Evolutionary conservation across 2,113 vertebrate species (phyloP).

Genomic region (Odocoileus virginianus): DNA sequence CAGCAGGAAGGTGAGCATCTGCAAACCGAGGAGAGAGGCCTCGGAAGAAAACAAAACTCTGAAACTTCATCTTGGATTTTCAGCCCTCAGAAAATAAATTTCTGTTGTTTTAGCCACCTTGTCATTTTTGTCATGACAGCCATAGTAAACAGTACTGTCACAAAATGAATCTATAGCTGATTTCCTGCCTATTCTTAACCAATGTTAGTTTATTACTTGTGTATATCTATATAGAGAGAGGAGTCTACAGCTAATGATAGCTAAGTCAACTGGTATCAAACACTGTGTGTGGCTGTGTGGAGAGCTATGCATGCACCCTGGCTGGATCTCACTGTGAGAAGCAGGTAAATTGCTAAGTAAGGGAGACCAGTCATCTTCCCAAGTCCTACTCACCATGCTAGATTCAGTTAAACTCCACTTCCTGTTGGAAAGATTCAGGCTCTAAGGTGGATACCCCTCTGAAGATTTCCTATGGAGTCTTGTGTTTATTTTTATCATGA

Average conservation of each 20-base stretch:
- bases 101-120: background rate
- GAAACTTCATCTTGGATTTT: background rate
- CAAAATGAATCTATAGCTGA: background rate
- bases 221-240: background rate
- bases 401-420: background rate
- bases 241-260: background rate
- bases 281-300: background rate
- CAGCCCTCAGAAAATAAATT: background rate
- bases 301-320: background rate
- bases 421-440: background rate
- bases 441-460: background rate
- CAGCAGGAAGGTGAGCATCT: background rate
- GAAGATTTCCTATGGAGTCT: background rate
- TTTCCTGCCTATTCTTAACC: background rate
- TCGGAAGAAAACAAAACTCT: background rate
- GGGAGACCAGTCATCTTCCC: background rate
- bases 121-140: background rate
- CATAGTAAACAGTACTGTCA: background rate
- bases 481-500: background rate
- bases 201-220: background rate
- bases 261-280: background rate
- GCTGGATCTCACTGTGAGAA: background rate
- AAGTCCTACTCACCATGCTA: background rate
- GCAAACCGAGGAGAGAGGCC: background rate
- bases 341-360: background rate